These are phyloP conservation scores for Polylopha cassiicola DNA, from an alignment of 2,888 invertebrate genomes.

Conservation along the genomic window DNA sequence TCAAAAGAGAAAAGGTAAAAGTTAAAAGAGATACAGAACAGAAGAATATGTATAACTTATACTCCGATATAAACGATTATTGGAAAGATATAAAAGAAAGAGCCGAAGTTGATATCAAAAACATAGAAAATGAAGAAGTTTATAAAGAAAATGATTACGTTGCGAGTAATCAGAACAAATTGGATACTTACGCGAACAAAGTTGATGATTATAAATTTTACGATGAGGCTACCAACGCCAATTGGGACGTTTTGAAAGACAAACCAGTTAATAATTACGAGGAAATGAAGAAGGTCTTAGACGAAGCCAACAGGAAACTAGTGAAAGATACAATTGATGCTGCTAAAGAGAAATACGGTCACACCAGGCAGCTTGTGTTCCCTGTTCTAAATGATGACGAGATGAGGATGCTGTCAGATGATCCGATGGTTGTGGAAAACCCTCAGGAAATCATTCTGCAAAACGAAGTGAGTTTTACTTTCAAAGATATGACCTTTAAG, in stretches of 20 bases:
- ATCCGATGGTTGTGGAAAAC: slow-evolving; percentile 44
- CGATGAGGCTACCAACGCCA: slow-evolving; percentile 21
- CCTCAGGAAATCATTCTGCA: slow-evolving; percentile 47
- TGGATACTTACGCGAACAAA: no score
- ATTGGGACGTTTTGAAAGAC: slow-evolving; percentile 33
- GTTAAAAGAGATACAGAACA: slow-evolving; percentile 30
- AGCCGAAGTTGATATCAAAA: slow-evolving; percentile 33
- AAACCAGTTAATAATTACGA: slow-evolving; percentile 22
- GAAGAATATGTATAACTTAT: slow-evolving; percentile 27
- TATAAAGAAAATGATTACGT: background rate
- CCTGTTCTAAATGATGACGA: slow-evolving; percentile 46
- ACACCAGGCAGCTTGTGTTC: slow-evolving; percentile 31
- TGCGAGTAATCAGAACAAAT: no score
- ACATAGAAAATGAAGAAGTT: slow-evolving; percentile 25
- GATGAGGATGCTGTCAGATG: slow-evolving; percentile 56
- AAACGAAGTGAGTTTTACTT: slow-evolving; percentile 55
- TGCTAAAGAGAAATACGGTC: slow-evolving; percentile 20
- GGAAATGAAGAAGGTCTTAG: slow-evolving; percentile 34
- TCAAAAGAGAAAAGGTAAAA: slow-evolving; percentile 39
- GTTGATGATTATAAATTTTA: no score
- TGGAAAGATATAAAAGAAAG: slow-evolving; percentile 33
- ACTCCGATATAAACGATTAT: slow-evolving; percentile 34
- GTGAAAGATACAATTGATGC: slow-evolving; percentile 16
- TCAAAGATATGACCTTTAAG: no score
- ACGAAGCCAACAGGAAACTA: slow-evolving; percentile 24